These are phyloP conservation scores for Pelosia muscerda DNA, from an alignment of 2,888 invertebrate species.

Conservation along the genomic window DNA sequence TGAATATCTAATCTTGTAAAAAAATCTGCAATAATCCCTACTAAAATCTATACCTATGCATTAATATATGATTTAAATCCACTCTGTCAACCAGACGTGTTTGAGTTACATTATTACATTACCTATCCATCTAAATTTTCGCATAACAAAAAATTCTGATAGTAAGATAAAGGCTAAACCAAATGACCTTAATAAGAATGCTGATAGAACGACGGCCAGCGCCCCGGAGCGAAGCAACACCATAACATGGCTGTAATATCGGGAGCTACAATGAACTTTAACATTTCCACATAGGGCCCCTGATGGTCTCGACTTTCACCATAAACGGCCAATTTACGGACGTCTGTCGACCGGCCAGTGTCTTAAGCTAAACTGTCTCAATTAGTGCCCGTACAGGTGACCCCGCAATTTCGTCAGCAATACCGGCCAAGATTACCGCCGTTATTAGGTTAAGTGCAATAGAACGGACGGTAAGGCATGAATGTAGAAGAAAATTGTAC, in stretches of 20 bases:
- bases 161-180: slow-evolving; percentile 30
- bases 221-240: slow-evolving; percentile 73
- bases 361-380: slow-evolving; percentile 84
- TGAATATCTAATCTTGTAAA: no score
- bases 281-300: slow-evolving; percentile 79
- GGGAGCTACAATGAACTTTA: slow-evolving; percentile 81
- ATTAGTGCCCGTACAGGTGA: slow-evolving; percentile 84
- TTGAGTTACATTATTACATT: neutral
- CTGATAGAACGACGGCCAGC: slow-evolving; percentile 58
- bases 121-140: slow-evolving; percentile 14
- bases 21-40: no score
- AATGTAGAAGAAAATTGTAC: slow-evolving; percentile 59
- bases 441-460: slow-evolving; percentile 78
- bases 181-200: slow-evolving; percentile 56
- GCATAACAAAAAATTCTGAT: neutral
- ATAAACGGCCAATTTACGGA: slow-evolving; percentile 84
- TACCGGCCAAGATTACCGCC: slow-evolving; percentile 67
- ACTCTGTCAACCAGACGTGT: neutral
- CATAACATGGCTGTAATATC: slow-evolving; percentile 78
- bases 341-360: slow-evolving; percentile 79
- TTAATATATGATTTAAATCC: no score
- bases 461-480: slow-evolving; percentile 59
- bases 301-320: slow-evolving; percentile 79
- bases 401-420: slow-evolving; percentile 81
- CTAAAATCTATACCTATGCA: neutral